A percentile compares a stretch with the other conserved stretches of the same genome.
Conservation (phyloP, 2,797 vertebrate species). For the Melanotaenia trifasciata region DNA sequence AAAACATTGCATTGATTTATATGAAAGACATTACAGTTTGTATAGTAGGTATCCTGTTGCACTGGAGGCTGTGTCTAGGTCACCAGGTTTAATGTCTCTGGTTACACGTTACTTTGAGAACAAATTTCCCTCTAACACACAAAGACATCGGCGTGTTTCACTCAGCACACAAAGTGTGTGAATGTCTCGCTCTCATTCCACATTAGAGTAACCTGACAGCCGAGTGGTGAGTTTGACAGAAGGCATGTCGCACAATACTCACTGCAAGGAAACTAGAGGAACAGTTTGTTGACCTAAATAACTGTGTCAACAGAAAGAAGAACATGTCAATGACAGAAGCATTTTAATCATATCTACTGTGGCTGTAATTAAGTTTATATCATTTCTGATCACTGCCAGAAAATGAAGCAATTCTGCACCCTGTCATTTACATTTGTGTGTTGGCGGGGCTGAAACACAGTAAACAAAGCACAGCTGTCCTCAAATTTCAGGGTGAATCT, state of each 20-base stretch:
- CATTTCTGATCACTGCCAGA: not conserved
- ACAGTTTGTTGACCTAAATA: conserved; percentile 9
- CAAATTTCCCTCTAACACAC: conserved; percentile 15
- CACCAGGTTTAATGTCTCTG: conserved; percentile 25
- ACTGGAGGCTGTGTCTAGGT: conserved; percentile 4
- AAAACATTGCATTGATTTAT: conserved; percentile 15
- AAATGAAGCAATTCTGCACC: not conserved
- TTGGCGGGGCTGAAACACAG: not conserved
- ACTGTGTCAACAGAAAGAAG: conserved; percentile 6
- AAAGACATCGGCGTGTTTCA: conserved; percentile 10
- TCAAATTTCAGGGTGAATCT: not conserved
- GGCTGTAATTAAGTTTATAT: conserved; percentile 8
- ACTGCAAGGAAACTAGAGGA: not conserved
- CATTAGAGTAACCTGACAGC: not conserved
- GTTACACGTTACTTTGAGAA: conserved; percentile 33
- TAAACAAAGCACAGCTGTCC: not conserved
- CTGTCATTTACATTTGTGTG: conserved; percentile 6
- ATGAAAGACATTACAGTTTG: conserved; percentile 19
- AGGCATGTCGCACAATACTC: conserved; percentile 6
- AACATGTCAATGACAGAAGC: not conserved
- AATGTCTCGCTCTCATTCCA: conserved; percentile 23
- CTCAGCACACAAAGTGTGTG: not conserved
- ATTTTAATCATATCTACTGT: conserved; percentile 6
- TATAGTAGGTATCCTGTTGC: conserved; percentile 50
- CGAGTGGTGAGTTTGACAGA: conserved; percentile 6